Conservation (phyloP, 2,888 invertebrate genomes). For the Galerucella calmariensis region DNA sequence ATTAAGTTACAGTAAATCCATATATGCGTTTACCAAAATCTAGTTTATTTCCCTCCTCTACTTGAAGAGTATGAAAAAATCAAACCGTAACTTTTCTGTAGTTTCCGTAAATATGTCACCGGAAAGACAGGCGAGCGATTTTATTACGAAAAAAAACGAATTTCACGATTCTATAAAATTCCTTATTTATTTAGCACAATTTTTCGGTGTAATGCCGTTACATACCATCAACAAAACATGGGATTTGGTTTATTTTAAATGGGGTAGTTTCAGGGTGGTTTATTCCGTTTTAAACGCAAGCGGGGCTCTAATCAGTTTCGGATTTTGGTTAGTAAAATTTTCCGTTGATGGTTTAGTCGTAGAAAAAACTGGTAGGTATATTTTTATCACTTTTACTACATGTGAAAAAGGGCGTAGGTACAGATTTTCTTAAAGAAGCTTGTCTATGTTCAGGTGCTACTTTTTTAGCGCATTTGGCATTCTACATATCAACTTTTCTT, state of each 20-base stretch:
- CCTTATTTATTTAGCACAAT: slow-evolving; percentile 54
- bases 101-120: not conserved
- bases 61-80: not conserved
- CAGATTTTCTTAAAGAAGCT: not conserved
- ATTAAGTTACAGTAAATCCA: slow-evolving; percentile 8
- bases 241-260: slow-evolving; percentile 52
- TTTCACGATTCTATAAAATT: slow-evolving; percentile 55
- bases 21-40: not conserved
- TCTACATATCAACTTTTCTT: slow-evolving; percentile 55
- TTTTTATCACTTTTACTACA: not conserved
- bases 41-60: not conserved
- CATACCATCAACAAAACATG: slow-evolving; percentile 47
- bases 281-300: slow-evolving; percentile 51
- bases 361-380: slow-evolving; percentile 55
- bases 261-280: slow-evolving; percentile 51
- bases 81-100: not conserved
- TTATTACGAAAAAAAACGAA: slow-evolving; percentile 35
- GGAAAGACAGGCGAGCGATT: slow-evolving; percentile 17
- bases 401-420: not conserved
- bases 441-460: slow-evolving; percentile 13
- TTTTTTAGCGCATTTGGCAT: slow-evolving; percentile 55
- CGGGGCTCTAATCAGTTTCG: slow-evolving; percentile 48
- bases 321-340: slow-evolving; percentile 55
- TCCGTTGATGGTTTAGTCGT: slow-evolving; percentile 53
- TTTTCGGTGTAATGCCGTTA: slow-evolving; percentile 58